Evolutionary conservation across 2,888 invertebrate species (phyloP), one percentile per base, ranked within the genome.

Genomic region (Reticulitermes lucifugus): DNA sequence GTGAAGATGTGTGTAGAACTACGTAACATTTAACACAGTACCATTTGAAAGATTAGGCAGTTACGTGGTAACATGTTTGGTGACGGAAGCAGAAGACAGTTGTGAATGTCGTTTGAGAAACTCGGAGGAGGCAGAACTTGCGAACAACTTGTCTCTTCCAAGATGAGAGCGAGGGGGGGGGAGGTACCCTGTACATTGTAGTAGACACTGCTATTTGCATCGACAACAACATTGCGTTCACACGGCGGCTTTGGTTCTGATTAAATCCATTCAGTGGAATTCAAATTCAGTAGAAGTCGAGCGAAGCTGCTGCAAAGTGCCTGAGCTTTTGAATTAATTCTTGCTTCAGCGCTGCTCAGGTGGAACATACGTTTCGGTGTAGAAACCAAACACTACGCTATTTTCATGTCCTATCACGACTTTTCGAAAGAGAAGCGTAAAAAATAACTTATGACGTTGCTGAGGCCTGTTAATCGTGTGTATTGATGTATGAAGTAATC

Each of bases 161-260:
- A 81, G 81, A 65, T n/a, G 81, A 12, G 79, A 46, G 18, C n/a
- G 35, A 35, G 35, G 35, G 35, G 4, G 35, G 3, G 35, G 59
- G 59, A 59, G 55, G 5, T 25, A 12, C 55, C 18, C n/a, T 46
- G 77, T 77, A 77, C 77, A 77, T 6, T 77, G 46, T 6, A 77
- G 77, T 25, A 77, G 59, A 79, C 59, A 59, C 29, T 29, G 81
- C 81, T 81, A 70, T 81, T 81, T 81, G 81, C 81, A 81, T 81
- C 81, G 81, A 70, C 81, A 81, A 81, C 81, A 81, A 81, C 59
- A 81, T 81, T 81, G 81, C 81, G 43, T 81, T 60, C 81, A 21
- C 81, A 60, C 43, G n/a, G 65, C 25, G 25, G 65, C 65, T 70
- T 81, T 22, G n/a, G 41, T 81, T 81, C 81, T 81, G 65, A 81